These are phyloP conservation scores for Ectropis grisescens DNA, from an alignment of 1,140 invertebrate genomes.

Conservation along the genomic window DNA sequence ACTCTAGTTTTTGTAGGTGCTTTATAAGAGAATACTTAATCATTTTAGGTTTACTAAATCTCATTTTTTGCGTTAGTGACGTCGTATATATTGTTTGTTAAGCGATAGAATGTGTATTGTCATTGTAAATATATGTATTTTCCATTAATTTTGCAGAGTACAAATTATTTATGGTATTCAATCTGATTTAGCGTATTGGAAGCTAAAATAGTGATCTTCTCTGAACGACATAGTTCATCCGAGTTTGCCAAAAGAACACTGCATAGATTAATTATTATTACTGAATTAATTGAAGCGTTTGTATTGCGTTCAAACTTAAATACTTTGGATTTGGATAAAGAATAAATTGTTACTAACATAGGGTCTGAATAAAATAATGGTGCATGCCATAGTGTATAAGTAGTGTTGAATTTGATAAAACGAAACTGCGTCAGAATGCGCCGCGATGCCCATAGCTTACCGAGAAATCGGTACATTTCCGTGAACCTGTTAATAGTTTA, in stretches of 20 bases:
- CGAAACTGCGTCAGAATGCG: too few species aligned
- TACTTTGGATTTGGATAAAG: background rate
- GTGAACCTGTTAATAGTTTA: too few species aligned
- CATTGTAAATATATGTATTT: conserved; percentile 53
- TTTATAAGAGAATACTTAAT: conserved; percentile 11
- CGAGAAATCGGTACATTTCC: too few species aligned
- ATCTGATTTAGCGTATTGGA: too few species aligned
- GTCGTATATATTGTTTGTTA: conserved; percentile 21
- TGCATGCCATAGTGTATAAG: conserved; percentile 63
- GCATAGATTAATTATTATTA: too few species aligned
- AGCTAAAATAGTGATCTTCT: too few species aligned
- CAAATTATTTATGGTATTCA: conserved; percentile 64
- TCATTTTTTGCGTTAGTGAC: conserved; percentile 10
- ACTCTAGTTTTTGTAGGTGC: conserved; percentile 23
- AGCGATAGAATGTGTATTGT: conserved; percentile 20
- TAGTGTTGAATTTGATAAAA: conserved; percentile 25
- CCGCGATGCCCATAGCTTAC: too few species aligned
- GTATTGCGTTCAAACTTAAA: too few species aligned
- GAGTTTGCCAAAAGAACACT: conserved; percentile 4
- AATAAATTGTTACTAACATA: conserved; percentile 31
- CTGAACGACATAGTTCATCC: too few species aligned
- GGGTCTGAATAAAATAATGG: conserved; percentile 41
- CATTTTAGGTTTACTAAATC: conserved; percentile 15
- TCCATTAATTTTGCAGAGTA: conserved; percentile 63
- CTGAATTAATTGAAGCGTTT: too few species aligned